Percentiles rank a stretch among this genome's conserved stretches.
Evolutionary conservation across 2,888 invertebrate species (phyloP).

Genomic region (Anodontia alba): DNA sequence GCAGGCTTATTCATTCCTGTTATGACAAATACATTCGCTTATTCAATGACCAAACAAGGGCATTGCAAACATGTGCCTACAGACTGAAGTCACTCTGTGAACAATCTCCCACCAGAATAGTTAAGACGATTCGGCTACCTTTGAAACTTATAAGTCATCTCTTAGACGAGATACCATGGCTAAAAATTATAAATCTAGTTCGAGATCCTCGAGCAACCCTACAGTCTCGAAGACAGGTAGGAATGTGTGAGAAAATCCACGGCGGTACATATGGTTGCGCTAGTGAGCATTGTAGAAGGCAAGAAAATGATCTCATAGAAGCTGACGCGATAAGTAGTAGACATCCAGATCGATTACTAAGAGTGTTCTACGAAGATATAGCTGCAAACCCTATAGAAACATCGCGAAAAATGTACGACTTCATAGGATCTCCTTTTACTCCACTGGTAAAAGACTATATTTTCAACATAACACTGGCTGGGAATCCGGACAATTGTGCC

Average conservation of each 20-base stretch:
- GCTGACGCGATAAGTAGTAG: constrained; percentile 31
- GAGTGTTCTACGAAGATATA: constrained; percentile 52
- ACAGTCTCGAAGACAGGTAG: constrained; percentile 38
- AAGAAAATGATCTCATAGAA: constrained; percentile 47
- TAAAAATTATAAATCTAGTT: constrained; percentile 58
- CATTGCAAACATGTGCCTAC: constrained; percentile 19
- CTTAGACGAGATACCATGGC: constrained; percentile 38
- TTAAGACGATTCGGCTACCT: constrained; percentile 54
- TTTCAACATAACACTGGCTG: constrained; percentile 56
- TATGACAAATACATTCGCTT: too few species aligned
- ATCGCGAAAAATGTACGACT: constrained; percentile 45
- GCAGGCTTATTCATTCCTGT: too few species aligned
- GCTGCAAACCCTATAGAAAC: constrained; percentile 47
- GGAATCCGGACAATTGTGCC: constrained; percentile 36
- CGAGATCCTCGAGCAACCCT: constrained; percentile 57
- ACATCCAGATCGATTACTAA: constrained; percentile 38
- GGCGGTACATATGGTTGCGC: constrained; percentile 32
- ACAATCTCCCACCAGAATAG: constrained; percentile 45
- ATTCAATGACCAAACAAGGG: too few species aligned
- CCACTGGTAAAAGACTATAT: constrained; percentile 34
- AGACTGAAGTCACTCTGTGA: constrained; percentile 32
- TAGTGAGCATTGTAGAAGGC: constrained; percentile 28
- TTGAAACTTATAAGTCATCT: constrained; percentile 31
- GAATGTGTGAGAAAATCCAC: constrained; percentile 19
- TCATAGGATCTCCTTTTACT: constrained; percentile 52